Evolutionary conservation across 2,113 vertebrate species (phyloP).

Genomic region (Tyrannus savana): DNA sequence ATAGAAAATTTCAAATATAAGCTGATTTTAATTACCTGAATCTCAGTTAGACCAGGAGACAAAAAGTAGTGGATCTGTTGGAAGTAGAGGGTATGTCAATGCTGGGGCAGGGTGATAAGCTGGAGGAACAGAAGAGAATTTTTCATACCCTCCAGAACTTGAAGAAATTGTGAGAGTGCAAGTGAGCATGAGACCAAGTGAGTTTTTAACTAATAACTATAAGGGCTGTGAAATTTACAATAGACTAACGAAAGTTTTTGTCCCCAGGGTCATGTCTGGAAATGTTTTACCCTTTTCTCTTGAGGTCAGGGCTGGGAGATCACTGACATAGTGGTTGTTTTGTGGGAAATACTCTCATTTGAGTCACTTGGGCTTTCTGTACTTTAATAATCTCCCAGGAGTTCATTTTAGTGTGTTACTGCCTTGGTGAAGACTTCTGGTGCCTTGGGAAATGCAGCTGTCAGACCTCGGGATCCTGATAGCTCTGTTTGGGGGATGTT

Average conservation of each 20-base stretch:
- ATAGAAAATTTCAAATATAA: background rate
- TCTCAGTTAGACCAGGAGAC: background rate
- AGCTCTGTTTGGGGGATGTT: background rate
- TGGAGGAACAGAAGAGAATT: background rate
- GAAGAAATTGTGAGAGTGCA: background rate
- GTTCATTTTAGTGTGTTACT: background rate
- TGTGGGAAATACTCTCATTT: background rate
- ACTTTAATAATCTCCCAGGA: background rate
- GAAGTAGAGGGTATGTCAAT: background rate
- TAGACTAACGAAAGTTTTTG: background rate
- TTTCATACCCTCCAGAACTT: background rate
- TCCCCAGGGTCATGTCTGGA: background rate
- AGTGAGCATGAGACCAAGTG: background rate
- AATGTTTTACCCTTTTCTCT: background rate
- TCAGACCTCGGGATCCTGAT: background rate
- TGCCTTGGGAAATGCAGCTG: background rate
- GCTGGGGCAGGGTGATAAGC: background rate
- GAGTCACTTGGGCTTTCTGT: background rate
- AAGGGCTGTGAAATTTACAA: background rate
- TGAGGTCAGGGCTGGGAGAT: background rate
- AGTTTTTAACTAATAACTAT: background rate
- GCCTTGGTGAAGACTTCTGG: background rate
- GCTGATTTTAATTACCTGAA: background rate
- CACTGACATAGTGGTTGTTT: background rate
- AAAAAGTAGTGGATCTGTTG: background rate